Evolutionary conservation across 2,797 vertebrate genomes (phyloP).

Genomic region (Myioborus miniatus): DNA sequence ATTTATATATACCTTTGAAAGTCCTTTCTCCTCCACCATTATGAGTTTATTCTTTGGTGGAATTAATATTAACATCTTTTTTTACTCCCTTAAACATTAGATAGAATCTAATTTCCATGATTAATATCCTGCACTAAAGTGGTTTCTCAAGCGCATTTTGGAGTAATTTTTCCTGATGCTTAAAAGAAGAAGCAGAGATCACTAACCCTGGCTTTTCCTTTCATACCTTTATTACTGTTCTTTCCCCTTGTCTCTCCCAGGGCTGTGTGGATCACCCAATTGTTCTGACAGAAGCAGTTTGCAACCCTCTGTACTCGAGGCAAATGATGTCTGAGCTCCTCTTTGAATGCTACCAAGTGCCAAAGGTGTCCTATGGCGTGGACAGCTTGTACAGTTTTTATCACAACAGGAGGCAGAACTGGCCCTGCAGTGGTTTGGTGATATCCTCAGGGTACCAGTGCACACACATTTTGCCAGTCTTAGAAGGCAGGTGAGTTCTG

Average conservation of each 20-base stretch:
- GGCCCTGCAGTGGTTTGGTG: conserved; percentile 82
- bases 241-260: conserved; percentile 67
- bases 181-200: not conserved
- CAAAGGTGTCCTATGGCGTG: conserved; percentile 90
- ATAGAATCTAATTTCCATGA: rapidly evolving
- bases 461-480: conserved; percentile 91
- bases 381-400: conserved; percentile 93
- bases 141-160: not conserved
- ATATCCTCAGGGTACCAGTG: conserved; percentile 94
- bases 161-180: not conserved
- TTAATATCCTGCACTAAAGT: not conserved
- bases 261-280: conserved; percentile 90
- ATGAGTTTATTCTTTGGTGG: not conserved
- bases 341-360: conserved; percentile 92
- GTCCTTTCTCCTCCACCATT: rapidly evolving
- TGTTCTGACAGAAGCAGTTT: conserved; percentile 91
- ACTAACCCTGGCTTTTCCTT: not conserved
- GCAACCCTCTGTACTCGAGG: conserved; percentile 91
- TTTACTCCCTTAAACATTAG: not conserved
- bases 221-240: not conserved
- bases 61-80: not conserved
- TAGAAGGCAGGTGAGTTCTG: conserved; percentile 87
- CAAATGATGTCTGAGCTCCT: conserved; percentile 98
- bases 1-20: rapidly evolving
- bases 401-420: conserved; percentile 76